Evolutionary conservation across 1,140 invertebrate genomes (phyloP).

Genomic region (Drosophila arawakana): DNA sequence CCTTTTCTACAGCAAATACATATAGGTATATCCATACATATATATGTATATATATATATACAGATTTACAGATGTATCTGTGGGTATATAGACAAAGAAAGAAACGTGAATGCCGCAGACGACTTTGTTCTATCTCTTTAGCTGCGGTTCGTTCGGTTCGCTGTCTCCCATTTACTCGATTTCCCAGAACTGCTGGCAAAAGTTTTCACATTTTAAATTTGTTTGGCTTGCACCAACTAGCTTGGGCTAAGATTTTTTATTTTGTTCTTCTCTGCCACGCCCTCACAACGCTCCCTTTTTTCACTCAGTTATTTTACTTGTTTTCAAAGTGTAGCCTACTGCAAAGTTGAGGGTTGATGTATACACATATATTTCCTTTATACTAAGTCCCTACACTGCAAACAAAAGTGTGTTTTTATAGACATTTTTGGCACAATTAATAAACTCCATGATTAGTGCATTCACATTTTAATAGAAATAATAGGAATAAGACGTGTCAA

Average conservation of each 20-base stretch:
- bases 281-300: slow-evolving; percentile 22
- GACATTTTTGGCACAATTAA: background rate
- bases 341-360: slow-evolving; percentile 6
- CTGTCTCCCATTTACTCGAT: slow-evolving; percentile 54
- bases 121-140: slow-evolving; percentile 54
- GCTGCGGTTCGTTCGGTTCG: slow-evolving; percentile 66
- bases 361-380: background rate
- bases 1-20: slow-evolving; percentile 38
- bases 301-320: slow-evolving; percentile 15
- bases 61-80: background rate
- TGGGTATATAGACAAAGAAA: slow-evolving; percentile 58
- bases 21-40: background rate
- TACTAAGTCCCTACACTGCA: slow-evolving; percentile 20
- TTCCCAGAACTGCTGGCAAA: slow-evolving; percentile 52
- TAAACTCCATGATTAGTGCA: no score
- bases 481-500: no score
- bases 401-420: slow-evolving; percentile 3
- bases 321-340: slow-evolving; percentile 8
- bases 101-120: slow-evolving; percentile 33
- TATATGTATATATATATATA: background rate
- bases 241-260: slow-evolving; percentile 41
- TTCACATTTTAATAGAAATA: no score
- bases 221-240: slow-evolving; percentile 58
- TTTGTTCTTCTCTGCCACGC: slow-evolving; percentile 13
- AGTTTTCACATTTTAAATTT: slow-evolving; percentile 81